Base-by-base conservation (phyloP, 2,888 invertebrate genomes). In the Anoplius nigerrimus region DNA sequence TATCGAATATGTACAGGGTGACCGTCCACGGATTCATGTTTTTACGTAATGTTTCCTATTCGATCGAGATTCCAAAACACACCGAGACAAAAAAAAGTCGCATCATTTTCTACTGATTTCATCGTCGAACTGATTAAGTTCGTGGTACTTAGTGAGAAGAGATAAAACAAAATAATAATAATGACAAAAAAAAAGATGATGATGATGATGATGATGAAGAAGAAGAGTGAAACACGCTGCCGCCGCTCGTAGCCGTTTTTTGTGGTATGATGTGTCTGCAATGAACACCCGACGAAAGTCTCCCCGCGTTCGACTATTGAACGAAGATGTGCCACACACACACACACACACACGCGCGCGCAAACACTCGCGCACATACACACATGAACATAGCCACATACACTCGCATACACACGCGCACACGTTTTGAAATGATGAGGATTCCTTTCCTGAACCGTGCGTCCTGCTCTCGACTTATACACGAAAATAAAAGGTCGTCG, bases 1-100 rank as follows among this genome's bases (percentile, higher is more conserved):
- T 84, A 82, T 83, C 83, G 82, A 85, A 83, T 85, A 80, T 86
- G 82, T 83, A 85, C 84, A 86, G 82, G 84, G 84, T 84, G 83
- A 84, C 84, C 85, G 84, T 84, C 84, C 84, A 84, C 82, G 79
- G 78, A 84, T 82, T 86, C 81, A 80, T 79, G 81, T 82, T 80
- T 83, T 82, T 75, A 81, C 70, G 62, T 79, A 48, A 62, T 66
- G 64, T 75, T 77, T 76, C 75, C 71, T 72, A 76, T 18, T 34
- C 61, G 70, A 75, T 71, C 72, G 75, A 75, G 69, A 69, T 79
- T 73, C 71, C 72, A 75, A 73, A 34, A 18, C 48, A 18, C 48
- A 66, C 63, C 56, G 60, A 34, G 34, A 34, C 11, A 34, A 34
- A 34, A 34, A 34, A 34, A 34, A 34, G 11, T 34, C 22, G 34